These are phyloP conservation scores for Sebastes cheni DNA, from an alignment of 2,797 vertebrate species.

Conservation along the genomic window DNA sequence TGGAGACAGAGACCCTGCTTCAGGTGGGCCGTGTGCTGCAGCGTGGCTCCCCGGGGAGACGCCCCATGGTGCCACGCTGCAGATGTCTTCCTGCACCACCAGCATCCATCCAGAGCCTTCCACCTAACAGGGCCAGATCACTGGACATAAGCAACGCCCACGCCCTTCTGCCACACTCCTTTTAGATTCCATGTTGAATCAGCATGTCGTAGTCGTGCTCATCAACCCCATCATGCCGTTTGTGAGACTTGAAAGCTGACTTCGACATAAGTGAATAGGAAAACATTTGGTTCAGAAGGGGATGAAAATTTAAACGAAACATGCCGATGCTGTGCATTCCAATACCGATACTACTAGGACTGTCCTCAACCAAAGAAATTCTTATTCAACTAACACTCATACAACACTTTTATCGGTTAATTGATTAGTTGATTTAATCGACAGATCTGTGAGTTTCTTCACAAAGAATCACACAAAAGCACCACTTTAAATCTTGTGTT, in stretches of 20 bases:
- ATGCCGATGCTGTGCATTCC: neutral
- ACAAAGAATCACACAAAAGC: too few relatives aligned
- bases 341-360: too few relatives aligned
- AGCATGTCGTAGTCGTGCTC: conserved; percentile 30
- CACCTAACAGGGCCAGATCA: conserved; percentile 53
- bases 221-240: neutral
- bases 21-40: conserved; percentile 44
- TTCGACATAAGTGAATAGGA: conserved; percentile 14
- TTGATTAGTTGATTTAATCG: too few relatives aligned
- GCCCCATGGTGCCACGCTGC: conserved; percentile 2
- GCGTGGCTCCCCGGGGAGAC: conserved; percentile 31
- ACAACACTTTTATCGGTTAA: too few relatives aligned
- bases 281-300: conserved; percentile 12
- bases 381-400: too few relatives aligned
- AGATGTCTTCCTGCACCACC: conserved; percentile 45
- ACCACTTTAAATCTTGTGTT: too few relatives aligned
- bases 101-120: conserved; percentile 39
- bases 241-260: conserved; percentile 11
- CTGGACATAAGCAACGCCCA: conserved; percentile 51
- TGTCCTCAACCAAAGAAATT: too few relatives aligned
- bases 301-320: neutral
- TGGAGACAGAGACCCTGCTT: conserved; percentile 57
- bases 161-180: conserved; percentile 61
- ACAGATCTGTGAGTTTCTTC: too few relatives aligned
- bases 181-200: conserved; percentile 56